These are phyloP conservation scores for Proterorhinus semilunaris DNA, from an alignment of 2,113 vertebrate species.

Conservation along the genomic window DNA sequence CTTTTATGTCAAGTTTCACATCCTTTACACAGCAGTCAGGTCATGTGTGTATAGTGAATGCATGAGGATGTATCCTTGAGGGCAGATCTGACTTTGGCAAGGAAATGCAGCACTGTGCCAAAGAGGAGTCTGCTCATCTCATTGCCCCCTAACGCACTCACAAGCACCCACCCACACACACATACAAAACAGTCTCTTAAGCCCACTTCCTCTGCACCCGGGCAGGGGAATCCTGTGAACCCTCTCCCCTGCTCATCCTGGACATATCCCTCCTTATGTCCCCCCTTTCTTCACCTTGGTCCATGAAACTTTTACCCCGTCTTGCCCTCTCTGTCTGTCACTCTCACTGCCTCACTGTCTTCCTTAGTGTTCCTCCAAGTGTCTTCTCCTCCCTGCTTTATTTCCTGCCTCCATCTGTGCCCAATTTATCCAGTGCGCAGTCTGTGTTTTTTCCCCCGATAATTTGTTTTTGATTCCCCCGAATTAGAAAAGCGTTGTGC, in stretches of 20 bases:
- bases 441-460: slow-evolving; percentile 79
- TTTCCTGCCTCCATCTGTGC: slow-evolving; percentile 90
- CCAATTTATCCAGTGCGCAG: slow-evolving; percentile 89
- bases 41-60: slow-evolving; percentile 32
- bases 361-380: slow-evolving; percentile 31
- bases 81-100: slow-evolving; percentile 60
- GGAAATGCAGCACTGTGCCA: slow-evolving; percentile 61
- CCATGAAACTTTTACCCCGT: slow-evolving; percentile 49
- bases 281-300: slow-evolving; percentile 40
- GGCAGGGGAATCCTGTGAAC: slow-evolving; percentile 80
- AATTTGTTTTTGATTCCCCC: slow-evolving; percentile 97
- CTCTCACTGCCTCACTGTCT: slow-evolving; percentile 18
- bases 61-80: slow-evolving; percentile 40
- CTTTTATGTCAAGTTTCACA: slow-evolving; percentile 33
- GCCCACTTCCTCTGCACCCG: slow-evolving; percentile 77
- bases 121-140: slow-evolving; percentile 71
- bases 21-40: slow-evolving; percentile 23
- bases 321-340: slow-evolving; percentile 47
- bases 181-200: slow-evolving; percentile 63
- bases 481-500: slow-evolving; percentile 93
- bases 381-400: slow-evolving; percentile 63
- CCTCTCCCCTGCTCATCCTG: slow-evolving; percentile 67
- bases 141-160: slow-evolving; percentile 60
- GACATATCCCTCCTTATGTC: slow-evolving; percentile 55
- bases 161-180: slow-evolving; percentile 46